Evolutionary conservation across 2,113 vertebrate species (phyloP), one percentile per base, ranked within the genome.

Genomic region (Chloroceryle aenea): DNA sequence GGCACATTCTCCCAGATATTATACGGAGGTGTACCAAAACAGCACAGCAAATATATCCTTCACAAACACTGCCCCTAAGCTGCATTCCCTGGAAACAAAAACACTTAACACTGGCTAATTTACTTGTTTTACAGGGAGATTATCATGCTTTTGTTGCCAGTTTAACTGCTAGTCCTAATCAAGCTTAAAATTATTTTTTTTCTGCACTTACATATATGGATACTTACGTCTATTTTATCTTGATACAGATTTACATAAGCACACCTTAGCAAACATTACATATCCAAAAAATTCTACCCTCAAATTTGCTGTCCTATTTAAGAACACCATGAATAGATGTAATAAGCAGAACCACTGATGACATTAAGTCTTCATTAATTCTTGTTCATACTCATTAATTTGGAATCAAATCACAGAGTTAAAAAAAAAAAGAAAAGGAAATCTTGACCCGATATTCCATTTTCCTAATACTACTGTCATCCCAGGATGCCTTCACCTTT

Each of bases 1-100:
- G 16, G 7, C 7, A 29, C 8, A 67, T 42, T 18, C 5, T 52
- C 62, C 59, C 10, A 7, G 14, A 6, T 1, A 69, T 58, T 27
- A 68, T 36, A 61, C 0, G 1, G 23, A 82, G 34, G 20, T 0
- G 0, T 52, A 56, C 47, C 43, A 40, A 56, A 82, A 50, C 18
- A 75, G 47, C 43, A 64, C 16, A 64, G 40, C 21, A 87, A 59
- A 43, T 0, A 0, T 4, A 30, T 50, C 56, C 38, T 66, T 89
- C 22, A 20, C 29, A 34, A 79, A 16, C 18, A 21, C 14, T 20
- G 30, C 50, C 42, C 6, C 11, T 22, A 40, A 84, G 45, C 16
- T 40, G 19, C 47, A 26, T 45, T 66, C 15, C 53, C 36, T 34
- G 45, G 88, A 61, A 74, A 85, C 30, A 64, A 52, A 81, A 43